These are phyloP conservation scores for Loris lydekkerianus DNA, from an alignment of 2,797 vertebrate species.

Conservation along the genomic window DNA sequence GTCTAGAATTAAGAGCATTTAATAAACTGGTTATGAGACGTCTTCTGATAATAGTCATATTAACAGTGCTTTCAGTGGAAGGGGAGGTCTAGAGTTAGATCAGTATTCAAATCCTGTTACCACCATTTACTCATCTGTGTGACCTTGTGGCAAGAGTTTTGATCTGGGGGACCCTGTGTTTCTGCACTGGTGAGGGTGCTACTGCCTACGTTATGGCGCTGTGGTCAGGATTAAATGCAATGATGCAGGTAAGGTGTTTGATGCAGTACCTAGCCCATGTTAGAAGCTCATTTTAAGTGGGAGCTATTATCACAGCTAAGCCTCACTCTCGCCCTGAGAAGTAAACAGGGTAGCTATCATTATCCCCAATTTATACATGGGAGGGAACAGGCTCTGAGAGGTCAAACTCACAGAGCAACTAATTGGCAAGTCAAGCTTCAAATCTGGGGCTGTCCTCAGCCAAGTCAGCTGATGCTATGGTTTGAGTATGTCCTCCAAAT, in stretches of 20 bases:
- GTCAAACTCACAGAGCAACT: constrained; percentile 13
- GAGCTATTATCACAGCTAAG: neutral
- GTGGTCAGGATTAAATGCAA: neutral
- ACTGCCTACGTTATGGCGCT: neutral
- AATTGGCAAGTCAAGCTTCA: neutral
- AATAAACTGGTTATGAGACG: constrained; percentile 10
- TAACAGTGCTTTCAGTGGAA: neutral
- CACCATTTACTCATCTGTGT: neutral
- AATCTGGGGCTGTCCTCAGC: neutral
- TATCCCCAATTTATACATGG: neutral
- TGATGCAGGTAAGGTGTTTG: neutral
- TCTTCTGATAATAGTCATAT: neutral
- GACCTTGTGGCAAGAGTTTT: neutral
- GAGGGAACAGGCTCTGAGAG: neutral
- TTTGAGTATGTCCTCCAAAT: neutral
- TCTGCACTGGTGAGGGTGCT: neutral
- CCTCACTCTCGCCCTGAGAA: neutral
- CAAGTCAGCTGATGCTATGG: neutral
- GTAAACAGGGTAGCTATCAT: neutral
- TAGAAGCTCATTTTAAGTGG: neutral
- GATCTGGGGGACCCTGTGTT: neutral
- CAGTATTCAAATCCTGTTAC: neutral
- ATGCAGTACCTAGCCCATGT: neutral
- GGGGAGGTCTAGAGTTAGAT: constrained; percentile 32
- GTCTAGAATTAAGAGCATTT: constrained; percentile 38